Evolutionary conservation across 2,113 vertebrate genomes (phyloP).

Genomic region (Notiomystis cincta): DNA sequence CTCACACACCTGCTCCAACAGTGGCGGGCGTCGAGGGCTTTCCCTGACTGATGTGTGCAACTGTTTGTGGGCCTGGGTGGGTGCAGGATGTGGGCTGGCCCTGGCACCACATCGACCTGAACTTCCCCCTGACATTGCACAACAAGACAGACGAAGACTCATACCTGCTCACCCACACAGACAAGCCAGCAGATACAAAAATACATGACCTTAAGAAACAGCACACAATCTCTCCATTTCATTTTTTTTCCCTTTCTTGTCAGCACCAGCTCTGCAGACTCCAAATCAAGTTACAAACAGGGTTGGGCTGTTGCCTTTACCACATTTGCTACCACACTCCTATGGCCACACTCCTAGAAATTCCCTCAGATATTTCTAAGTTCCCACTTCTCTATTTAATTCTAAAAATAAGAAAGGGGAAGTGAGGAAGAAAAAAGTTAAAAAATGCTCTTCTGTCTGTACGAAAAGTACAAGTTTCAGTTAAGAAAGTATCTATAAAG

Average conservation of each 20-base stretch:
- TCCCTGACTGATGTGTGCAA: slow-evolving; percentile 70
- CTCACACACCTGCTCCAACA: slow-evolving; percentile 69
- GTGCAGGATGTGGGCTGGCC: slow-evolving; percentile 73
- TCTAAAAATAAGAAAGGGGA: background rate
- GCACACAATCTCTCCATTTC: slow-evolving; percentile 5
- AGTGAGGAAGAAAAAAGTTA: fast-evolving
- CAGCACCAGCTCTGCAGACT: background rate
- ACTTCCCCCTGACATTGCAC: slow-evolving; percentile 23
- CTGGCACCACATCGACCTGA: background rate
- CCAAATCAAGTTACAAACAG: background rate
- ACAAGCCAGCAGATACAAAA: slow-evolving; percentile 7
- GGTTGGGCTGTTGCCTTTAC: background rate
- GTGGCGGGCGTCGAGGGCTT: slow-evolving; percentile 48
- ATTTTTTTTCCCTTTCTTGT: background rate
- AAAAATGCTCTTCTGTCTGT: background rate
- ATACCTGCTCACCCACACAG: slow-evolving; percentile 27
- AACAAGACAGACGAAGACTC: background rate
- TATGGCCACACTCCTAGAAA: background rate
- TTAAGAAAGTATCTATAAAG: background rate
- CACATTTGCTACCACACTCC: background rate
- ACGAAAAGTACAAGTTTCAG: background rate
- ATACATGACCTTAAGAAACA: slow-evolving; percentile 62
- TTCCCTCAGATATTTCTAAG: background rate
- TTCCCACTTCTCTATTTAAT: background rate
- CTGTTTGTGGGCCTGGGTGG: slow-evolving; percentile 20